Conservation (phyloP, 2,797 vertebrate species). For the Hapalemur alaotrensis region DNA sequence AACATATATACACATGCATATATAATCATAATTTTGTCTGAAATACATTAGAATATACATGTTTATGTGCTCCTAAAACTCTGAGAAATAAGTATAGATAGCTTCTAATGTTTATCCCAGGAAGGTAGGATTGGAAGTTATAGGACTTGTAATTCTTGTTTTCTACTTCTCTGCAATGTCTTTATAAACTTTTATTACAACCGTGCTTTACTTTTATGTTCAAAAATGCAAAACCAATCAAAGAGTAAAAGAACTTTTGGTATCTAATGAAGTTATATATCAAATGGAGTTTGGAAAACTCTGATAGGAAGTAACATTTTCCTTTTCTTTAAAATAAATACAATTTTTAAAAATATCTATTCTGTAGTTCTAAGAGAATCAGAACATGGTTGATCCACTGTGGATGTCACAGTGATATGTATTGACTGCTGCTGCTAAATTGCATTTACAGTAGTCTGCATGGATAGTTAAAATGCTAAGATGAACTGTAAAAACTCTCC, state of each 20-base stretch:
- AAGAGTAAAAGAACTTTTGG: neutral
- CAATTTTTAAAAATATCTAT: neutral
- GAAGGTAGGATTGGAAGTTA: neutral
- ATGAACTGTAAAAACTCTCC: neutral
- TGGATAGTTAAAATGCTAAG: neutral
- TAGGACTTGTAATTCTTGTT: neutral
- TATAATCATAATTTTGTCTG: neutral
- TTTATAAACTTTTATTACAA: neutral
- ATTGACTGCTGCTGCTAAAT: neutral
- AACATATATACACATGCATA: neutral
- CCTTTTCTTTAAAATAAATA: neutral
- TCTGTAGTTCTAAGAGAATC: neutral
- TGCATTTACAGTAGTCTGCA: neutral
- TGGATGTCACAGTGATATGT: too few relatives aligned
- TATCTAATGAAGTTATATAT: neutral
- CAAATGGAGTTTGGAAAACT: neutral
- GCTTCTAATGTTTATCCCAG: neutral
- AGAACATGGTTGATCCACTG: neutral
- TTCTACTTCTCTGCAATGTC: neutral
- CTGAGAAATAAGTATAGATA: neutral
- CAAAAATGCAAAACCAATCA: neutral
- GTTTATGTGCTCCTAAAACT: neutral
- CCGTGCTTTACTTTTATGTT: neutral
- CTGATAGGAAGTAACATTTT: neutral
- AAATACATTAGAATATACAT: neutral